Conservation (phyloP, 2,113 vertebrate genomes). For the Gallinago media region DNA sequence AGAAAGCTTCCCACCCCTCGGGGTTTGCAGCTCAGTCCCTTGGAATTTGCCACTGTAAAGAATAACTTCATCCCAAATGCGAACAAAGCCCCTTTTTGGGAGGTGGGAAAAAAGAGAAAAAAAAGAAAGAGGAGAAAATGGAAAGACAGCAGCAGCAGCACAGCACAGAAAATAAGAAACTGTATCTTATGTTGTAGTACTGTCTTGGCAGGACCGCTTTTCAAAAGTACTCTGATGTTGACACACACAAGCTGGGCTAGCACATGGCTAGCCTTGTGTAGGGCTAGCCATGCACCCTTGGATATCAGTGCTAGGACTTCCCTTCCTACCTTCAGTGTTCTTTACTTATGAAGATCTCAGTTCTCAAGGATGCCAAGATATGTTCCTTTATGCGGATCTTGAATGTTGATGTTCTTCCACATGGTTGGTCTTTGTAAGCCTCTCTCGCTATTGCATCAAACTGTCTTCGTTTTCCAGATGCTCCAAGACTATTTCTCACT, state of each 20-base stretch:
- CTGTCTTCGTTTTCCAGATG: neutral
- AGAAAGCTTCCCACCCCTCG: fast-evolving
- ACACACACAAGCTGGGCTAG: neutral
- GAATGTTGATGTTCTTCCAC: neutral
- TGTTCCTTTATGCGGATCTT: neutral
- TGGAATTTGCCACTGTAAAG: neutral
- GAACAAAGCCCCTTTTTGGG: neutral
- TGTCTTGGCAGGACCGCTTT: neutral
- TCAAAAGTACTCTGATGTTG: neutral
- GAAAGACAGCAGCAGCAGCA: neutral
- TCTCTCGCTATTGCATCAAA: neutral
- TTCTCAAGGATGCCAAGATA: neutral
- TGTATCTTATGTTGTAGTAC: neutral
- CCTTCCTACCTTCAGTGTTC: neutral
- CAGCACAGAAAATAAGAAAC: neutral
- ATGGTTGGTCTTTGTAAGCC: neutral
- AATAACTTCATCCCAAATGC: neutral
- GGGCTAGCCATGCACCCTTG: neutral
- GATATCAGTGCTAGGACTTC: neutral
- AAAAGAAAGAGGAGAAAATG: neutral
- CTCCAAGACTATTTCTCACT: neutral
- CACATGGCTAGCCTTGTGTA: neutral
- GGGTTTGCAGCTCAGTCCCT: neutral
- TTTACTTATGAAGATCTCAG: neutral
- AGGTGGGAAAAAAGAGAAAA: too few species aligned